Evolutionary conservation across 2,797 vertebrate genomes (phyloP).

Genomic region (Poliocrania exsul): DNA sequence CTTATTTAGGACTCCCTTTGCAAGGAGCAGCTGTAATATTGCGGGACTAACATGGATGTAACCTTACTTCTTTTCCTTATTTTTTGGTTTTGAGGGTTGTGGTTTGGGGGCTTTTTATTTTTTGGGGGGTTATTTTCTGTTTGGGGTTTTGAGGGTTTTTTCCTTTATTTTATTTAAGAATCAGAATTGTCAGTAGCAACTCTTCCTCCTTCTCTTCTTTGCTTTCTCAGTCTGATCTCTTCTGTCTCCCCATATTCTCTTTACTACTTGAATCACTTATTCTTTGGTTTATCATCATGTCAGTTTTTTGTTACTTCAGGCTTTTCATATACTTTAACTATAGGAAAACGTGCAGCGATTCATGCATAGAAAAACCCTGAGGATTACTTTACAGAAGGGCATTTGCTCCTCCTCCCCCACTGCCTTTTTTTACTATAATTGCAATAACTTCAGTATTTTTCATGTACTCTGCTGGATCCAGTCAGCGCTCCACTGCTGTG

Average conservation of each 20-base stretch:
- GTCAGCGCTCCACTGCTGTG: slow-evolving; percentile 74
- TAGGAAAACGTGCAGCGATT: slow-evolving; percentile 62
- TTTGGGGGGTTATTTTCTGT: background rate
- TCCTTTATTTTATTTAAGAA: slow-evolving; percentile 59
- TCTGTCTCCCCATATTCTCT: slow-evolving; percentile 59
- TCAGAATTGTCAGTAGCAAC: slow-evolving; percentile 78
- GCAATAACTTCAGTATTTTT: slow-evolving; percentile 83
- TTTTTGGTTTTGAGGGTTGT: background rate
- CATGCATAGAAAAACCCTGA: slow-evolving; percentile 48
- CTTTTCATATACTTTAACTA: slow-evolving; percentile 75
- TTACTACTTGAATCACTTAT: slow-evolving; percentile 46
- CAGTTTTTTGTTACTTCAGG: slow-evolving; percentile 71
- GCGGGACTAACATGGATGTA: slow-evolving; percentile 87
- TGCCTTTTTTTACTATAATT: slow-evolving; percentile 72
- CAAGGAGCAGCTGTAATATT: slow-evolving; percentile 81
- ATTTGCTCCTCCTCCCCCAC: slow-evolving; percentile 59
- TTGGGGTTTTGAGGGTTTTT: background rate
- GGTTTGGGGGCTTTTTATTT: background rate
- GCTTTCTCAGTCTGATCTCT: slow-evolving; percentile 40
- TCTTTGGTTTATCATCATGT: slow-evolving; percentile 5
- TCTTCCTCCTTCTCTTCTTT: slow-evolving; percentile 64
- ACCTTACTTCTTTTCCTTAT: slow-evolving; percentile 44
- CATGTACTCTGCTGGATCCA: slow-evolving; percentile 76
- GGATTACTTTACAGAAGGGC: slow-evolving; percentile 71
- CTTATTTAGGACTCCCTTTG: slow-evolving; percentile 80